A percentile compares a stretch with the other conserved stretches of the same genome.
Evolutionary conservation across 2,797 vertebrate species (phyloP).

Genomic region (Alectoris magna): DNA sequence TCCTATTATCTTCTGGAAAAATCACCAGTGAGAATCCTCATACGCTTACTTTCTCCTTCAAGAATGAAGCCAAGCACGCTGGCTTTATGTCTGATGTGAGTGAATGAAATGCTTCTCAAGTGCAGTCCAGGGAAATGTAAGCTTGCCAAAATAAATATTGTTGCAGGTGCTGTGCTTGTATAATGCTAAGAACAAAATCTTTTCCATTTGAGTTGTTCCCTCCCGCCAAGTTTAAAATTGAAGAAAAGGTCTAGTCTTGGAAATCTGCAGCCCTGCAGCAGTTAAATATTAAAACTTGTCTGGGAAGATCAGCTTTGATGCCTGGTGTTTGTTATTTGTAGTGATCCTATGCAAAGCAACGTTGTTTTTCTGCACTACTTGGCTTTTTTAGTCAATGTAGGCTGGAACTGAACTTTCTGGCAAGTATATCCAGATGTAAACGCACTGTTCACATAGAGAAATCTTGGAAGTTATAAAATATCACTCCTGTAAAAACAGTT

Average conservation of each 20-base stretch:
- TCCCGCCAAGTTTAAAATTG: not conserved
- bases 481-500: not conserved
- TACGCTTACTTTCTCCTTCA: not conserved
- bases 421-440: not conserved
- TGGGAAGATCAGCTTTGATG: accelerated
- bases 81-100: not conserved
- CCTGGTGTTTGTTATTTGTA: not conserved
- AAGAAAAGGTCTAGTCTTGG: not conserved
- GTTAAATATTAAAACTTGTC: not conserved
- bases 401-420: not conserved
- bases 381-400: not conserved
- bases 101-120: not conserved
- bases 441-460: not conserved
- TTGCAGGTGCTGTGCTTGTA: slow-evolving; percentile 17
- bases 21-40: not conserved
- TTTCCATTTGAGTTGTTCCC: not conserved
- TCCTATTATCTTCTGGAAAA: not conserved
- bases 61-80: not conserved
- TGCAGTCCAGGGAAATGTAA: not conserved
- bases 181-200: not conserved
- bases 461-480: not conserved
- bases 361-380: not conserved
- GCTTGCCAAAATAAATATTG: slow-evolving; percentile 11
- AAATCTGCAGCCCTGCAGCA: not conserved
- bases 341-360: not conserved